These are phyloP conservation scores for Tragelaphus imberbis DNA, from an alignment of 2,113 vertebrate genomes.

Conservation along the genomic window DNA sequence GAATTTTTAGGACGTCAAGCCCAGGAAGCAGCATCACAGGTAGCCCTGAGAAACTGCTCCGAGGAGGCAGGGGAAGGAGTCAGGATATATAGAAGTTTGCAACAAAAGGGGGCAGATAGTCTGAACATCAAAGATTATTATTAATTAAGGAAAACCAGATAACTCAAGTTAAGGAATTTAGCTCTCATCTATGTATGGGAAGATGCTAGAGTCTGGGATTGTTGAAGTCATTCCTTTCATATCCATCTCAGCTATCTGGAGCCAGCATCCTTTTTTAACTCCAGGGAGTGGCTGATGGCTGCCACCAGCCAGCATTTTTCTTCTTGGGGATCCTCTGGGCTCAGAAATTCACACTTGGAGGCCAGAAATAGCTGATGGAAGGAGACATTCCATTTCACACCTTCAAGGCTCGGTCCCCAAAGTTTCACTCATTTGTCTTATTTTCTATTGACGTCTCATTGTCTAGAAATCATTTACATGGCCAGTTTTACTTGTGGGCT, in stretches of 20 bases:
- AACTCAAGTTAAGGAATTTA: background rate
- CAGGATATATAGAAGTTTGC: too few species aligned
- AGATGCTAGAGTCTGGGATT: background rate
- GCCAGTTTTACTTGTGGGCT: background rate
- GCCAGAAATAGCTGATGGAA: background rate
- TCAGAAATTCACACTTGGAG: background rate
- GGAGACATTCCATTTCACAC: background rate
- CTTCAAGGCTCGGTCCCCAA: background rate
- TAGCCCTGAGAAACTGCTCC: background rate
- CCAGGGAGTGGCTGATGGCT: background rate
- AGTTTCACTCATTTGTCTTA: background rate
- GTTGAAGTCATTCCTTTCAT: background rate
- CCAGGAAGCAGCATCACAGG: background rate
- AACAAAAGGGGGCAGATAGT: too few species aligned
- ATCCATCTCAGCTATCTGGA: background rate
- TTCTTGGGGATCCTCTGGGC: background rate
- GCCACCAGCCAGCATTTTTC: background rate
- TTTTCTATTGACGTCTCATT: background rate
- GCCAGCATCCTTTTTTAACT: background rate
- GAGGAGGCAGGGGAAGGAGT: background rate
- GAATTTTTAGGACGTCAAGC: background rate
- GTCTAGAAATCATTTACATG: background rate
- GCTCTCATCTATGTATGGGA: background rate
- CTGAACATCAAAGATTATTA: background rate
- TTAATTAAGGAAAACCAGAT: background rate